These are phyloP conservation scores for Nemotelus pantherinus DNA, from an alignment of 2,888 invertebrate genomes.

Conservation along the genomic window DNA sequence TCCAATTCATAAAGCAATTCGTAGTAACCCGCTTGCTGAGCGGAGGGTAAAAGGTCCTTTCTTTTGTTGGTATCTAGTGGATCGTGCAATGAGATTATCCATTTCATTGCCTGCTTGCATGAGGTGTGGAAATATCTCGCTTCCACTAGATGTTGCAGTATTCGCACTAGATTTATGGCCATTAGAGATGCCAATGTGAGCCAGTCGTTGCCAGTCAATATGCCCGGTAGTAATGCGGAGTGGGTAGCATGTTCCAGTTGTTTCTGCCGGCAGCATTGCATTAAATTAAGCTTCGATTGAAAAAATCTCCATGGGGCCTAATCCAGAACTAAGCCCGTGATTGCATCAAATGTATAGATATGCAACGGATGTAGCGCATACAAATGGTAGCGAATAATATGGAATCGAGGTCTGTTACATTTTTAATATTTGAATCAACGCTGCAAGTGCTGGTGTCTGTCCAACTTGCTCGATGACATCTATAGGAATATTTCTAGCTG, in stretches of 20 bases:
- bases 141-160: conserved; percentile 40
- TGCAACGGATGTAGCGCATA: too few relatives aligned
- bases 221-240: neutral
- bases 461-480: too few relatives aligned
- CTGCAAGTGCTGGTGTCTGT: too few relatives aligned
- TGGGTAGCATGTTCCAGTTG: neutral
- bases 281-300: neutral
- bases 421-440: too few relatives aligned
- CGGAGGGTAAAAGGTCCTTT: conserved; percentile 30
- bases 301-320: neutral
- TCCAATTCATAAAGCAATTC: conserved; percentile 45
- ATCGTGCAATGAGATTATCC: conserved; percentile 44
- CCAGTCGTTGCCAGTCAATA: neutral
- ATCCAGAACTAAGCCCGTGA: too few relatives aligned
- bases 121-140: conserved; percentile 44
- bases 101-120: conserved; percentile 44
- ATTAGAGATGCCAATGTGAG: conserved; percentile 23
- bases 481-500: too few relatives aligned
- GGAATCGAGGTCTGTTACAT: too few relatives aligned
- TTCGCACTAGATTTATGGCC: conserved; percentile 36
- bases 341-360: too few relatives aligned
- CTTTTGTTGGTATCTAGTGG: conserved; percentile 37
- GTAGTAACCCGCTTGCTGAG: conserved; percentile 11
- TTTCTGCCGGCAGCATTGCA: neutral
- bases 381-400: too few relatives aligned